A percentile compares a stretch with the other conserved stretches of the same genome.
These are phyloP conservation scores for Acanthacorydalis orientalis DNA, from an alignment of 2,888 invertebrate genomes.

Conservation along the genomic window DNA sequence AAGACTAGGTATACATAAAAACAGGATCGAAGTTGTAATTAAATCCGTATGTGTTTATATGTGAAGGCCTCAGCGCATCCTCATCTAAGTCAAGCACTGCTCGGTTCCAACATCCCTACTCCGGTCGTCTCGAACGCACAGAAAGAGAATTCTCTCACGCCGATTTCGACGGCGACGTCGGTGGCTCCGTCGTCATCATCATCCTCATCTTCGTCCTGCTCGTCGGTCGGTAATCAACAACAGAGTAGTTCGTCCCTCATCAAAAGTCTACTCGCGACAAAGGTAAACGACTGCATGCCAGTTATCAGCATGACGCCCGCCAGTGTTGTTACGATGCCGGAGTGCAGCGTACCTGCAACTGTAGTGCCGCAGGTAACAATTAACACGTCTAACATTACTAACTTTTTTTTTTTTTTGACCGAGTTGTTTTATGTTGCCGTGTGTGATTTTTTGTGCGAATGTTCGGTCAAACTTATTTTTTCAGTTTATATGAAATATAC, in stretches of 20 bases:
- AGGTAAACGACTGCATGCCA: constrained; percentile 53
- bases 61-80: constrained; percentile 40
- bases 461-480: not conserved
- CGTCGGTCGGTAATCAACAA: constrained; percentile 24
- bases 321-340: constrained; percentile 19
- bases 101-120: constrained; percentile 22
- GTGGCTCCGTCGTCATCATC: constrained; percentile 11
- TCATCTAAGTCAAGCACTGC: constrained; percentile 40
- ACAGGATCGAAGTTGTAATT: too few species aligned
- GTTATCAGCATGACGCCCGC: constrained; percentile 25
- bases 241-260: constrained; percentile 65
- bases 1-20: too few species aligned
- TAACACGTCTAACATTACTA: constrained; percentile 13
- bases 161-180: constrained; percentile 9
- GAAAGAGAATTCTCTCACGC: constrained; percentile 8
- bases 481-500: too few species aligned
- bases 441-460: not conserved
- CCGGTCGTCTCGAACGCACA: constrained; percentile 11
- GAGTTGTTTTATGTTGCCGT: not conserved
- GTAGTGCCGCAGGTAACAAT: constrained; percentile 27
- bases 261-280: constrained; percentile 86
- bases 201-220: constrained; percentile 21
- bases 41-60: not conserved
- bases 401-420: not conserved
- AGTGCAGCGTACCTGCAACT: constrained; percentile 33